Percentiles rank a stretch among this genome's conserved stretches.
These are phyloP conservation scores for Drosophila kokeensis DNA, from an alignment of 2,888 invertebrate genomes.

Conservation along the genomic window DNA sequence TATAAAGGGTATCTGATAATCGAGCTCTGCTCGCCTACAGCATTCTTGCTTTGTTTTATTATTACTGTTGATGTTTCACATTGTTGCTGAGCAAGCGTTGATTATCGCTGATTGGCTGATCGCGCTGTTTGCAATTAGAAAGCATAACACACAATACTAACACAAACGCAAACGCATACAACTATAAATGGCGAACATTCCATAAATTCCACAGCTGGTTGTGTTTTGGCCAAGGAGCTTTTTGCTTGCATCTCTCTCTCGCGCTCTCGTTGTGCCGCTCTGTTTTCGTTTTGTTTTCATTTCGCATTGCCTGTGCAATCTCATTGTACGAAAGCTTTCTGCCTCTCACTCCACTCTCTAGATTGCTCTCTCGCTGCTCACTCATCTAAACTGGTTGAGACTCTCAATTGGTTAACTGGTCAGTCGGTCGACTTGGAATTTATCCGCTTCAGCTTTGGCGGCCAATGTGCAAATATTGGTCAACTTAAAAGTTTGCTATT, in stretches of 20 bases:
- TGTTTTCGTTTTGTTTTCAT: slow-evolving; percentile 53
- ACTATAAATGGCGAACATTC: slow-evolving; percentile 32
- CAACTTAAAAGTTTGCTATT: slow-evolving; percentile 32
- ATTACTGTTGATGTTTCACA: slow-evolving; percentile 24
- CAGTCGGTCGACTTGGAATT: slow-evolving; percentile 52
- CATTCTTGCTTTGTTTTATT: slow-evolving; percentile 7
- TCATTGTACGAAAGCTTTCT: slow-evolving; percentile 42
- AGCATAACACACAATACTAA: slow-evolving; percentile 60
- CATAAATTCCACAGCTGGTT: slow-evolving; percentile 51
- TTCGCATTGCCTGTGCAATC: slow-evolving; percentile 18
- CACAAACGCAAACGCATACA: slow-evolving; percentile 15
- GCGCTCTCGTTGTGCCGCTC: background rate
- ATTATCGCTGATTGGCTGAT: slow-evolving; percentile 38
- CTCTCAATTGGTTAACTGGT: slow-evolving; percentile 32
- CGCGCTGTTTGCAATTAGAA: slow-evolving; percentile 68
- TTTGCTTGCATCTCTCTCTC: background rate
- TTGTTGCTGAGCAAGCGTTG: slow-evolving; percentile 35
- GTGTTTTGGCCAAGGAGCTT: slow-evolving; percentile 18
- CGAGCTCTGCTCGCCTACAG: background rate
- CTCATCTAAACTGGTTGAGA: slow-evolving; percentile 47
- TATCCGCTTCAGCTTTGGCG: slow-evolving; percentile 39
- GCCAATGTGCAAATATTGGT: slow-evolving; percentile 57
- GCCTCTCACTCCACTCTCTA: background rate
- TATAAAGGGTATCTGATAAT: slow-evolving; percentile 17
- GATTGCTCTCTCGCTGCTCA: background rate